These are phyloP conservation scores for Polypedilum vanderplanki DNA, from an alignment of 1,140 invertebrate genomes.

Conservation along the genomic window DNA sequence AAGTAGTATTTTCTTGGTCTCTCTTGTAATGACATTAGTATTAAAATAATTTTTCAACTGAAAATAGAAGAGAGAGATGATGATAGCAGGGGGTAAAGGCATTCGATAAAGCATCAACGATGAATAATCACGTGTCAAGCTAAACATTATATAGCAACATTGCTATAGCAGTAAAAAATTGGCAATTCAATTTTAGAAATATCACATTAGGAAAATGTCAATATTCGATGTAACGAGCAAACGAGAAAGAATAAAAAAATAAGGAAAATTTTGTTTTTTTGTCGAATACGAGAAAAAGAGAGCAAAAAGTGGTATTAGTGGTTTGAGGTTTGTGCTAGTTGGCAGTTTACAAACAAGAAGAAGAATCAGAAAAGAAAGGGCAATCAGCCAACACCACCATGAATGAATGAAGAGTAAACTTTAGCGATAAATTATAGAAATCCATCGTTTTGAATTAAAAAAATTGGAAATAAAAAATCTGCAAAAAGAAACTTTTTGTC, in stretches of 20 bases:
- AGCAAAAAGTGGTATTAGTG: too few species aligned
- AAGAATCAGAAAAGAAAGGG: too few species aligned
- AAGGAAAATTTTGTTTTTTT: background rate
- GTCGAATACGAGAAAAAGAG: too few species aligned
- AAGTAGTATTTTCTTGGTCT: background rate
- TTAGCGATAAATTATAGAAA: constrained; percentile 20
- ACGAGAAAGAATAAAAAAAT: background rate
- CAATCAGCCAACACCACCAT: too few species aligned
- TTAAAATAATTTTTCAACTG: background rate
- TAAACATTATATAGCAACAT: constrained; percentile 18
- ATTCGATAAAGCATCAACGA: background rate
- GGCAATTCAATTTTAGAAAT: constrained; percentile 6
- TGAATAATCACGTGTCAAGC: constrained; percentile 17
- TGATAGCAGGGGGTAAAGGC: too few species aligned
- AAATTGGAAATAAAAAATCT: background rate
- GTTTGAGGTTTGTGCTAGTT: too few species aligned
- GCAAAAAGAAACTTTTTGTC: background rate
- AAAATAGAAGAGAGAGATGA: too few species aligned
- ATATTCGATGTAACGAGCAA: background rate
- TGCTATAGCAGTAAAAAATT: background rate
- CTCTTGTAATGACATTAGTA: background rate
- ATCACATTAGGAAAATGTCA: constrained; percentile 5
- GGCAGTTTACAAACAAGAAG: too few species aligned
- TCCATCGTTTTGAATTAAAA: constrained; percentile 19
- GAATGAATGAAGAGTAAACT: background rate